Conservation (phyloP, 1,140 invertebrate genomes). For the Diploscapter pachys region DNA sequence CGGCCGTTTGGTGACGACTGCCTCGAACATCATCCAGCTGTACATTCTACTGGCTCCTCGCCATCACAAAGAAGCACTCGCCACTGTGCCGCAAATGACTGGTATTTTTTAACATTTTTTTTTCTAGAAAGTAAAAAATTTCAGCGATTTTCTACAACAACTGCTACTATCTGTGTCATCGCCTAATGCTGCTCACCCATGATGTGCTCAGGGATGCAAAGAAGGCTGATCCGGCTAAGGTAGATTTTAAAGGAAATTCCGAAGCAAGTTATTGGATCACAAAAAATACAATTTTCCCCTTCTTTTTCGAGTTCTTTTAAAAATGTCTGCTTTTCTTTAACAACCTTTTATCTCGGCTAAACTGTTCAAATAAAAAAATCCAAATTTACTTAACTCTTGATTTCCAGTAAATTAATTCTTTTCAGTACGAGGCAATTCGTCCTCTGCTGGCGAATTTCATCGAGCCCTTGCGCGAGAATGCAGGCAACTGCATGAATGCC, state of each 20-base stretch:
- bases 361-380: not conserved
- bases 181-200: conserved; percentile 12
- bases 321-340: conserved; percentile 1
- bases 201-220: not conserved
- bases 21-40: conserved; percentile 25
- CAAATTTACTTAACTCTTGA: too few relatives aligned
- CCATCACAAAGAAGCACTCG: conserved; percentile 23
- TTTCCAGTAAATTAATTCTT: too few relatives aligned
- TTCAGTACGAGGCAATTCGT: not conserved
- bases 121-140: not conserved
- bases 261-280: not conserved
- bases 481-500: not conserved
- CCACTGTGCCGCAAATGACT: conserved; percentile 23
- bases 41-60: conserved; percentile 19
- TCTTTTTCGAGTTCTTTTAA: not conserved
- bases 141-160: conserved; percentile 28
- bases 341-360: conserved; percentile 13
- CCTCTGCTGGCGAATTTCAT: conserved; percentile 18
- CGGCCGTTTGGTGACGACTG: conserved; percentile 17
- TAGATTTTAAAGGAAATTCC: not conserved
- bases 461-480: not conserved
- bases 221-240: too few relatives aligned
- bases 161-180: conserved; percentile 31
- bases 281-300: not conserved
- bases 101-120: not conserved